Percentiles rank a stretch among this genome's conserved stretches.
Evolutionary conservation across 1,140 invertebrate genomes (phyloP).

Genomic region (Steinernema khuongi): DNA sequence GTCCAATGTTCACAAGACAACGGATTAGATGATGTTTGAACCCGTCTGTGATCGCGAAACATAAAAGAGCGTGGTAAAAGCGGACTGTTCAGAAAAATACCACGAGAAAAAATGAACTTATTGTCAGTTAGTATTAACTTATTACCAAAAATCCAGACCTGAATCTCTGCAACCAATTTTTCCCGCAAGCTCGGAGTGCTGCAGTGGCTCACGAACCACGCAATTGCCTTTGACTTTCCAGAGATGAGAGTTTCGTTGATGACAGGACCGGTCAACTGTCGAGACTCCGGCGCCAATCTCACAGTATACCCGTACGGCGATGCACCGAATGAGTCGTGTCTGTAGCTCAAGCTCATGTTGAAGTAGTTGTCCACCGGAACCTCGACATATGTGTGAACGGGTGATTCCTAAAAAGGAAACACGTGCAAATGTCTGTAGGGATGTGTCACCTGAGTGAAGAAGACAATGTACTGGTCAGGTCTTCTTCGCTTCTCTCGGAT

Average conservation of each 20-base stretch:
- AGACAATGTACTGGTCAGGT: constrained; percentile 45
- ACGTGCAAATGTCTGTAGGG: constrained; percentile 2
- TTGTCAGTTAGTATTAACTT: too few species aligned
- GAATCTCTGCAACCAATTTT: constrained; percentile 41
- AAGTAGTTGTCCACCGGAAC: constrained; percentile 20
- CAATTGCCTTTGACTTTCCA: constrained; percentile 60
- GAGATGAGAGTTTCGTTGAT: constrained; percentile 26
- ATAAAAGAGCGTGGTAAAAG: too few species aligned
- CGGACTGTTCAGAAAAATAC: too few species aligned
- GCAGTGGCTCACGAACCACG: constrained; percentile 61
- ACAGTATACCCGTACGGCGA: constrained; percentile 54
- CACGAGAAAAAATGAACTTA: too few species aligned
- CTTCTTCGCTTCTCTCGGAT: constrained; percentile 15
- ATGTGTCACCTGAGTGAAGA: constrained; percentile 45
- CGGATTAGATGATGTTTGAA: too few species aligned
- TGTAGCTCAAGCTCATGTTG: constrained; percentile 48
- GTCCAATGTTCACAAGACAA: too few species aligned
- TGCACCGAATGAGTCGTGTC: constrained; percentile 44
- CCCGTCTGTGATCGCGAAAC: too few species aligned
- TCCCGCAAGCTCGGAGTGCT: constrained; percentile 38
- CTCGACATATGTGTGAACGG: constrained; percentile 20
- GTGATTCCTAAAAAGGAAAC: constrained; percentile 41
- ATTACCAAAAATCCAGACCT: too few species aligned
- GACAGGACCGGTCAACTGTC: constrained; percentile 17
- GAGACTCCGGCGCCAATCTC: constrained; percentile 38